phyloP scores from a whole-genome alignment of 2,113 vertebrate genomes.

The Phasianus colchicus region DNA sequence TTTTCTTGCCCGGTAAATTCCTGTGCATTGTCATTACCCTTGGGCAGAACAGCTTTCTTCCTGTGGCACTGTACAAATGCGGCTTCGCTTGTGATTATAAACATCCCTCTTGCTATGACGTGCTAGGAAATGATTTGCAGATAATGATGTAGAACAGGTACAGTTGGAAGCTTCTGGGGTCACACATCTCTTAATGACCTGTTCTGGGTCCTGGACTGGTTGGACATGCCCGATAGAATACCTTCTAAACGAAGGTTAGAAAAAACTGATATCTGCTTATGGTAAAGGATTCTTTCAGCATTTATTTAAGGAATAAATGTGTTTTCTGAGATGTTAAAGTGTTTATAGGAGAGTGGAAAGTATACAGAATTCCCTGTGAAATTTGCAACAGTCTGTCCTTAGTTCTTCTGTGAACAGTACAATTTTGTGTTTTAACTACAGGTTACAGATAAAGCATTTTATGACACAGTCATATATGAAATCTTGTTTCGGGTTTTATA shows the following conservation, averaged over 20 bases:
- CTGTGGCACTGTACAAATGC: accelerated
- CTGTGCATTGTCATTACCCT: neutral
- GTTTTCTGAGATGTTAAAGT: neutral
- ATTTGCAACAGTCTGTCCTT: neutral
- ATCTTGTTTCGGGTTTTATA: neutral
- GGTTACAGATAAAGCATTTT: neutral
- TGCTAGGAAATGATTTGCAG: neutral
- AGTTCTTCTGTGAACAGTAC: neutral
- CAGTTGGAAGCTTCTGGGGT: neutral
- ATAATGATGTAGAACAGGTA: neutral
- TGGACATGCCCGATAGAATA: neutral
- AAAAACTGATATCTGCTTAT: neutral
- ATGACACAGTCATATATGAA: neutral
- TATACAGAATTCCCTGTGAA: neutral
- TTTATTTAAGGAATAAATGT: neutral
- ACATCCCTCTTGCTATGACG: neutral
- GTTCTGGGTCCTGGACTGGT: neutral
- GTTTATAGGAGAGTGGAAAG: neutral
- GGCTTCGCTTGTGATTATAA: neutral
- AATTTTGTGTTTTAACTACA: neutral
- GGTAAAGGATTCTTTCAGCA: neutral
- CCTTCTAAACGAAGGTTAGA: neutral
- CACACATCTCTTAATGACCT: neutral
- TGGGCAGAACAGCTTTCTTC: neutral
- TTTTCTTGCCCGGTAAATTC: neutral